A percentile compares a stretch with the other conserved stretches of the same genome.
Conservation (phyloP, 2,113 vertebrate genomes). For the Mohoua ochrocephala region DNA sequence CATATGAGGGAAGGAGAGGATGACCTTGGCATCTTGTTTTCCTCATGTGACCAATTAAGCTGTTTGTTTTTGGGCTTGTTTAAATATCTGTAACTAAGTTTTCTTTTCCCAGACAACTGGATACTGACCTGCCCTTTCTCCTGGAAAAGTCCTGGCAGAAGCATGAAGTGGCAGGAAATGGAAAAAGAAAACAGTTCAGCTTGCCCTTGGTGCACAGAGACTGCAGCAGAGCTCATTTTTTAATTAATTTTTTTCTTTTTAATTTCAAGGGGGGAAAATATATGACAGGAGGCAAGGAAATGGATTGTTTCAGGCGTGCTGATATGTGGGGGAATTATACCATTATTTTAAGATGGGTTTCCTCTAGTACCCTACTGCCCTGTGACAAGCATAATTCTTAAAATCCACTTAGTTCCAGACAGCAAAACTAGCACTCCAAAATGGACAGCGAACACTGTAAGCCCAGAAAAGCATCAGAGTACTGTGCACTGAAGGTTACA, state of each 20-base stretch:
- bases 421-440: not conserved
- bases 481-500: not conserved
- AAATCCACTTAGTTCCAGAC: not conserved
- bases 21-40: not conserved
- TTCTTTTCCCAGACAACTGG: conserved; percentile 20
- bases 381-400: not conserved
- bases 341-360: not conserved
- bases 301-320: not conserved
- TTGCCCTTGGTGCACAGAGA: not conserved
- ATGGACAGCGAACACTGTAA: not conserved
- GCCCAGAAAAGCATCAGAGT: not conserved
- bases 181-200: conserved; percentile 32
- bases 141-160: not conserved
- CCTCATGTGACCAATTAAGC: not conserved
- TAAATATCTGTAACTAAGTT: not conserved
- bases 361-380: not conserved
- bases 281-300: not conserved
- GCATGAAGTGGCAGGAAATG: not conserved
- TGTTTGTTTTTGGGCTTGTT: conserved; percentile 5
- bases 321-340: not conserved
- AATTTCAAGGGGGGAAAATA: not conserved
- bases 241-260: not conserved
- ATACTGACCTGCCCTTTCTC: not conserved
- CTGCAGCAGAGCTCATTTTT: not conserved
- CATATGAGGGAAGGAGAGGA: not conserved